phyloP scores from a whole-genome alignment of 2,888 invertebrate species.

The Drosophila diplacantha region DNA sequence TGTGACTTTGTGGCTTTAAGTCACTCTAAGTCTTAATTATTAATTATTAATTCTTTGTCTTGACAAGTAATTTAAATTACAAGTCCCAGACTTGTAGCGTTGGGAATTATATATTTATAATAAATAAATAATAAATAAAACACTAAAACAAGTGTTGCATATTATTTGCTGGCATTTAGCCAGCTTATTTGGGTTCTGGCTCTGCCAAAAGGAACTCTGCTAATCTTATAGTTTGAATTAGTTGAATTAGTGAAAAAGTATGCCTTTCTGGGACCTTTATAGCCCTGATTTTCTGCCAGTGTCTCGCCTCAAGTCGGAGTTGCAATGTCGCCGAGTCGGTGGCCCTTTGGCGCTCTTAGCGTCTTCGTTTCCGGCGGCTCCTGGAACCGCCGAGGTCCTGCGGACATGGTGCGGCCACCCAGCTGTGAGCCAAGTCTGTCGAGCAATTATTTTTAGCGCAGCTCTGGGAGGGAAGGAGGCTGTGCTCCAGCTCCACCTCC shows the following conservation, averaged over 20 bases:
- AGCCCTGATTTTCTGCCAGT: constrained; percentile 18
- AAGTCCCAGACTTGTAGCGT: no score
- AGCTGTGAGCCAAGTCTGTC: constrained; percentile 65
- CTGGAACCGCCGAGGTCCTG: neutral
- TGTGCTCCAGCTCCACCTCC: neutral
- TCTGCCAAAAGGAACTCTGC: neutral
- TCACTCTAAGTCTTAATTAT: no score
- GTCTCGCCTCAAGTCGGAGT: constrained; percentile 51
- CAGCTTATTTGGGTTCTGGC: no score
- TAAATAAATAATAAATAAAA: no score
- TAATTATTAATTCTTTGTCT: no score
- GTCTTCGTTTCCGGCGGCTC: constrained; percentile 27
- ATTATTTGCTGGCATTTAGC: no score
- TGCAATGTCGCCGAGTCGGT: constrained; percentile 54
- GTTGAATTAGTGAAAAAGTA: no score
- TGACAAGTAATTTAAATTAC: no score
- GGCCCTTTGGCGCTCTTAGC: constrained; percentile 30
- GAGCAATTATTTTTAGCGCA: constrained; percentile 65
- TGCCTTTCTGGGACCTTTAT: no score
- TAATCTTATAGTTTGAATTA: neutral
- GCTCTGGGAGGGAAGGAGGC: neutral
- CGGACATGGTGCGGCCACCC: constrained; percentile 26
- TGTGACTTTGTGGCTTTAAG: no score
- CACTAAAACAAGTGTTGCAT: no score
- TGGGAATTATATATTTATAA: no score